Evolutionary conservation across 2,888 invertebrate genomes (phyloP).

Genomic region (Omphaloscelis lunosa): DNA sequence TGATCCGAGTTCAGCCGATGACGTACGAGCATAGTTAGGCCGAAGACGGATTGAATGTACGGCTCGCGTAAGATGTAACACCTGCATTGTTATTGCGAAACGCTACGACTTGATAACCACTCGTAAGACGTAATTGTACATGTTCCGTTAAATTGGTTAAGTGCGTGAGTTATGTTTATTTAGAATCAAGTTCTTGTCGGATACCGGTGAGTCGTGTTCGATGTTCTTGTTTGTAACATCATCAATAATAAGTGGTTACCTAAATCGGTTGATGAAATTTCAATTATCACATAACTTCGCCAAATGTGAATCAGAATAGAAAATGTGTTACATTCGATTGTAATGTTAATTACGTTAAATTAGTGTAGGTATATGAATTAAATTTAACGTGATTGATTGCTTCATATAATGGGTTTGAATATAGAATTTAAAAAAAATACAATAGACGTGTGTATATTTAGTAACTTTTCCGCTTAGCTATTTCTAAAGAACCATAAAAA

Average conservation of each 20-base stretch:
- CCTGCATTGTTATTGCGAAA: conserved; percentile 70
- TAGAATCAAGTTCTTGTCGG: conserved; percentile 34
- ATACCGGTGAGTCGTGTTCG: conserved; percentile 35
- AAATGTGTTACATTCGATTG: conserved; percentile 54
- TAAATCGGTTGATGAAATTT: conserved; percentile 57
- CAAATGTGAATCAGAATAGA: conserved; percentile 60
- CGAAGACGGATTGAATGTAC: neutral
- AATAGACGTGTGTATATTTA: no score
- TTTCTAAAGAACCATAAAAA: no score
- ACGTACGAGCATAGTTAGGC: neutral
- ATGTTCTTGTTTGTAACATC: conserved; percentile 37
- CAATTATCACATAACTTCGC: conserved; percentile 60
- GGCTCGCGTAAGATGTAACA: conserved; percentile 60
- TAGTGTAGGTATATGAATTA: neutral
- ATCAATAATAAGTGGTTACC: conserved; percentile 52
- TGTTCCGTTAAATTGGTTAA: conserved; percentile 32
- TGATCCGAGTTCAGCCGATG: neutral
- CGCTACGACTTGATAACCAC: conserved; percentile 26
- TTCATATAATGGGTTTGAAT: conserved; percentile 5
- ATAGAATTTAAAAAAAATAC: no score
- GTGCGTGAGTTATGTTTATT: conserved; percentile 34
- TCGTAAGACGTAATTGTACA: conserved; percentile 35
- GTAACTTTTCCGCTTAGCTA: no score
- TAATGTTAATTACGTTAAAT: conserved; percentile 44
- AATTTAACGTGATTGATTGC: conserved; percentile 28